Conservation (phyloP, 2,888 invertebrate genomes). For the Drosophila neonasuta region DNA sequence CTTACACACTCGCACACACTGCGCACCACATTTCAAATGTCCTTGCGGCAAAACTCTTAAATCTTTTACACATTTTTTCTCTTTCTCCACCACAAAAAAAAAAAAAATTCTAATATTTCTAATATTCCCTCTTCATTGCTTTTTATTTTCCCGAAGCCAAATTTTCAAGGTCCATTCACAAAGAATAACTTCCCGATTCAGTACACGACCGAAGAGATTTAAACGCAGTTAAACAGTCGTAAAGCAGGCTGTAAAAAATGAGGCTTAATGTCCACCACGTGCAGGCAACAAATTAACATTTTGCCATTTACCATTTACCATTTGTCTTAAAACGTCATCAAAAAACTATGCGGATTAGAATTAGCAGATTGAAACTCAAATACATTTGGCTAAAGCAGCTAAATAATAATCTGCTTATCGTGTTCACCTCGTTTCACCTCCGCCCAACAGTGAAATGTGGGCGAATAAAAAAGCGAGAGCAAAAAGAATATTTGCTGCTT, state of each 20-base stretch:
- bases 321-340: not conserved
- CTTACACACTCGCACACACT: conserved; percentile 38
- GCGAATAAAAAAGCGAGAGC: not conserved
- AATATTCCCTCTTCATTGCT: not conserved
- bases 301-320: not conserved
- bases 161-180: not conserved
- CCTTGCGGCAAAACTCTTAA: conserved; percentile 11
- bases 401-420: conserved; percentile 52
- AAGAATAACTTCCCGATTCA: not conserved
- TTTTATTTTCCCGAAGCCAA: not conserved
- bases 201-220: conserved; percentile 1
- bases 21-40: conserved; percentile 36
- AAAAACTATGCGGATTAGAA: conserved; percentile 26
- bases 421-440: not conserved
- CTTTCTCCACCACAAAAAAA: not conserved
- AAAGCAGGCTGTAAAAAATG: conserved; percentile 18
- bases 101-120: not conserved
- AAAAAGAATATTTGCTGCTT: conserved; percentile 5
- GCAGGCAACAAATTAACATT: conserved; percentile 21
- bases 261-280: conserved; percentile 17
- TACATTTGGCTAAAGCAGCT: conserved; percentile 27
- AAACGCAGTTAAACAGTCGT: conserved; percentile 27
- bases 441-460: not conserved
- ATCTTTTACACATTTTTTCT: conserved; percentile 1
- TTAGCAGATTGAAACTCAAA: conserved; percentile 24